A percentile compares a stretch with the other conserved stretches of the same genome.
These are phyloP conservation scores for Himalopsyche anomala DNA, from an alignment of 2,888 invertebrate genomes.

Conservation along the genomic window DNA sequence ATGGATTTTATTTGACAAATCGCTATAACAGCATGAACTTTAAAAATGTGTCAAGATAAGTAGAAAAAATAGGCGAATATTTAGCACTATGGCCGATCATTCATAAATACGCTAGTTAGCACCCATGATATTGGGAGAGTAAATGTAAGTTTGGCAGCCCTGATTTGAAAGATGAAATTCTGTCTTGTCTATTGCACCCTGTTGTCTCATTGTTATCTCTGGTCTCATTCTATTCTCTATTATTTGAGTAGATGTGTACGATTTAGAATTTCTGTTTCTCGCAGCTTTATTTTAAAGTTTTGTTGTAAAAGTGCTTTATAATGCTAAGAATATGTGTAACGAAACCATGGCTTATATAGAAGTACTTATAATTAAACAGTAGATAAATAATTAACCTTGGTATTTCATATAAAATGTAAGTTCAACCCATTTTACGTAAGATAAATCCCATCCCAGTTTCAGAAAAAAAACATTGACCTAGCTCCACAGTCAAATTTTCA, in stretches of 20 bases:
- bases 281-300: constrained; percentile 1
- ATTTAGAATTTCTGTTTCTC: constrained; percentile 18
- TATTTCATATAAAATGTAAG: constrained; percentile 12
- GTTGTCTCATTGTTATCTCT: no score
- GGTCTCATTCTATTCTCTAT: background rate
- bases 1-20: no score
- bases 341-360: constrained; percentile 28
- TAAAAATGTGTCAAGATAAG: no score
- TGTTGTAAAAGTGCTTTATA: constrained; percentile 9
- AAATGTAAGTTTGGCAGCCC: no score
- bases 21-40: no score
- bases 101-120: background rate
- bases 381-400: constrained; percentile 15
- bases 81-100: no score
- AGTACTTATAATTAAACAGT: background rate
- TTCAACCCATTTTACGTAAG: constrained; percentile 43
- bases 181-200: no score
- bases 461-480: background rate
- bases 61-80: no score
- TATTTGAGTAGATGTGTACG: constrained; percentile 26
- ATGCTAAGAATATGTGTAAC: background rate
- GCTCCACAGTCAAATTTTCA: background rate
- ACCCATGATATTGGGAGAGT: no score
- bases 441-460: constrained; percentile 14
- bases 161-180: no score